Evolutionary conservation across 2,888 invertebrate species (phyloP).

Genomic region (Nomada fabriciana): DNA sequence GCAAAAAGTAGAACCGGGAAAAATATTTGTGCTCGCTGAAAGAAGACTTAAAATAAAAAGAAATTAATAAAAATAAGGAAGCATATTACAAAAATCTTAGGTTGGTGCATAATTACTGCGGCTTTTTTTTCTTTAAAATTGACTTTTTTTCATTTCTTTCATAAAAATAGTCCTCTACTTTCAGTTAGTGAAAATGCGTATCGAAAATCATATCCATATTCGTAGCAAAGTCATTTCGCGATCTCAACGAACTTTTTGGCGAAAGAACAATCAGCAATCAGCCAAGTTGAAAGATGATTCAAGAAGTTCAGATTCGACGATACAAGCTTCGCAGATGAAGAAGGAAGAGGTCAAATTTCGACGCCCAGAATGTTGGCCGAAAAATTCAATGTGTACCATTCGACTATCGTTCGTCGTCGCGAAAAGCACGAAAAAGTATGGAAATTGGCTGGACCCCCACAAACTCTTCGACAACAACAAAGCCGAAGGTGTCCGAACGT

Average conservation of each 20-base stretch:
- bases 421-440: constrained; percentile 12
- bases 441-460: constrained; percentile 1
- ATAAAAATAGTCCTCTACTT: background rate
- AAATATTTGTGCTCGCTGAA: too few species aligned
- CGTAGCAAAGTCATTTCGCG: constrained; percentile 1
- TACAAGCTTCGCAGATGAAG: constrained; percentile 9
- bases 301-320: constrained; percentile 20
- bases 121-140: background rate
- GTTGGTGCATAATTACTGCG: background rate
- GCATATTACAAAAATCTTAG: too few species aligned
- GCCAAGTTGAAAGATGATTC: constrained; percentile 15
- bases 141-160: background rate
- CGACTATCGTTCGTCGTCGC: constrained; percentile 11
- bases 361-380: constrained; percentile 16
- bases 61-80: too few species aligned
- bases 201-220: constrained; percentile 5
- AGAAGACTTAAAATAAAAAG: too few species aligned
- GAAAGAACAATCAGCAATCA: constrained; percentile 27
- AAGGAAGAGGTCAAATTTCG: constrained; percentile 6
- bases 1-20: too few species aligned
- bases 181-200: background rate
- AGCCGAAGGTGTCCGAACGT: background rate
- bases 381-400: constrained; percentile 9
- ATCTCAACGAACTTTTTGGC: constrained; percentile 31
- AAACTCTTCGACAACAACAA: background rate